phyloP scores from a whole-genome alignment of 2,797 vertebrate genomes.

The Trichosurus vulpecula region DNA sequence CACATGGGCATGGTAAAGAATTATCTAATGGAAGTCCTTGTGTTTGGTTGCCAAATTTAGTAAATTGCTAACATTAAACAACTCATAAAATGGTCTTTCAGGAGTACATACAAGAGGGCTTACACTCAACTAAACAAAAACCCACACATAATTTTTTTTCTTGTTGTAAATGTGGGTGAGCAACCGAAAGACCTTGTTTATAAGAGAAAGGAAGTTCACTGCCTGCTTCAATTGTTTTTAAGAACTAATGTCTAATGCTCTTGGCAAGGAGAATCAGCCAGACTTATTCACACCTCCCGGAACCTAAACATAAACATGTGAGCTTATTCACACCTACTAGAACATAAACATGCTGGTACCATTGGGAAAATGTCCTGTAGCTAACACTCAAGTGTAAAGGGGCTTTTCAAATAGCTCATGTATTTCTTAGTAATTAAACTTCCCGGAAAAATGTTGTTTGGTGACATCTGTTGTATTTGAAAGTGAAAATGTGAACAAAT shows the following conservation, averaged over 20 bases:
- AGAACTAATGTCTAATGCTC: slow-evolving; percentile 71
- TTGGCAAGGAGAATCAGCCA: slow-evolving; percentile 70
- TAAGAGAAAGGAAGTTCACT: slow-evolving; percentile 69
- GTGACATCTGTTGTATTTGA: slow-evolving; percentile 12
- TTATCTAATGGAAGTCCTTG: slow-evolving; percentile 58
- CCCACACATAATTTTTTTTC: neutral
- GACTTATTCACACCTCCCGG: slow-evolving; percentile 74
- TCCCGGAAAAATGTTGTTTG: slow-evolving; percentile 27
- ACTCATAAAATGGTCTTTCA: slow-evolving; percentile 41
- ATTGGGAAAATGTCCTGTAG: slow-evolving; percentile 69
- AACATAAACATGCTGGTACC: slow-evolving; percentile 49
- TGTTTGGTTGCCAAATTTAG: slow-evolving; percentile 13
- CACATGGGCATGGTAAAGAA: neutral
- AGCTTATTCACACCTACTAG: slow-evolving; percentile 64
- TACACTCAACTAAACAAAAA: neutral
- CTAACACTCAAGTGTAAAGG: slow-evolving; percentile 59
- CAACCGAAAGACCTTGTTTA: slow-evolving; percentile 62
- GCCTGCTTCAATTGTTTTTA: slow-evolving; percentile 70
- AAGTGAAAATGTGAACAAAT: slow-evolving; percentile 31
- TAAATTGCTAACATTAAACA: slow-evolving; percentile 44
- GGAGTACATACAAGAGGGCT: neutral
- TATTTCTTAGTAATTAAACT: slow-evolving; percentile 51
- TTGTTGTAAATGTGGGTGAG: neutral
- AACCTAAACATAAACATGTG: slow-evolving; percentile 65
- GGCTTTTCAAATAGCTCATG: slow-evolving; percentile 23